phyloP scores from a whole-genome alignment of 1,140 invertebrate genomes.

The Lethocerus indicus region DNA sequence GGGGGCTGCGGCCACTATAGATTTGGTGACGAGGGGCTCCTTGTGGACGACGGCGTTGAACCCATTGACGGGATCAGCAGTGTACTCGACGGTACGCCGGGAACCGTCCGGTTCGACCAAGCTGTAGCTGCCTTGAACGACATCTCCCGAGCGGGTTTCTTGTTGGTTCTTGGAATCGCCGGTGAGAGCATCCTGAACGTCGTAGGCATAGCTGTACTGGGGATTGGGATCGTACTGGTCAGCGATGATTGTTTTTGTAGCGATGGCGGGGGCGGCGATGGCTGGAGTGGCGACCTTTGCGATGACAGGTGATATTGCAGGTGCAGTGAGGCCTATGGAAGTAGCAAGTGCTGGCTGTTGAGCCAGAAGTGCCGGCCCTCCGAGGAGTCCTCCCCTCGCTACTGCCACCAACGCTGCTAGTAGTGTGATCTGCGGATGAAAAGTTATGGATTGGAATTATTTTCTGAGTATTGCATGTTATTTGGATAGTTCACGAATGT shows the following conservation, averaged over 20 bases:
- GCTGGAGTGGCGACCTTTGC: conserved; percentile 13
- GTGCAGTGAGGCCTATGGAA: no score
- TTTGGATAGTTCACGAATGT: no score
- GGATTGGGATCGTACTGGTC: no score
- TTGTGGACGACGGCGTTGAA: conserved; percentile 7
- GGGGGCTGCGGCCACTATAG: conserved; percentile 22
- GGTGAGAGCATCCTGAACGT: conserved; percentile 44
- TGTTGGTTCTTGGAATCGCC: conserved; percentile 21
- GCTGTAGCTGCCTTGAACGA: conserved; percentile 33
- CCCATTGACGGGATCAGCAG: conserved; percentile 4
- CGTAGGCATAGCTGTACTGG: conserved; percentile 44
- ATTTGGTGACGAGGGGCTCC: neutral
- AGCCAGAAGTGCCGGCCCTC: conserved; percentile 14
- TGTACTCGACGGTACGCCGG: conserved; percentile 1
- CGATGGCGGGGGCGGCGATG: conserved; percentile 9
- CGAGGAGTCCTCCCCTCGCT: conserved; percentile 19
- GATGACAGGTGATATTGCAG: no score
- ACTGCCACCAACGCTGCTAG: conserved; percentile 21
- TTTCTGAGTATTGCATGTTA: no score
- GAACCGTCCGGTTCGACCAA: conserved; percentile 22
- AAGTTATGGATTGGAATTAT: no score
- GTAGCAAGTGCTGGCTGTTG: no score
- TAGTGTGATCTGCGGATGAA: conserved; percentile 21
- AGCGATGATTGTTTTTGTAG: conserved; percentile 2
- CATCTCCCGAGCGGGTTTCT: conserved; percentile 44